phyloP scores from a whole-genome alignment of 37 sponge, comb jelly and placozoan genomes.

The Diacarnus erythraeanus region DNA sequence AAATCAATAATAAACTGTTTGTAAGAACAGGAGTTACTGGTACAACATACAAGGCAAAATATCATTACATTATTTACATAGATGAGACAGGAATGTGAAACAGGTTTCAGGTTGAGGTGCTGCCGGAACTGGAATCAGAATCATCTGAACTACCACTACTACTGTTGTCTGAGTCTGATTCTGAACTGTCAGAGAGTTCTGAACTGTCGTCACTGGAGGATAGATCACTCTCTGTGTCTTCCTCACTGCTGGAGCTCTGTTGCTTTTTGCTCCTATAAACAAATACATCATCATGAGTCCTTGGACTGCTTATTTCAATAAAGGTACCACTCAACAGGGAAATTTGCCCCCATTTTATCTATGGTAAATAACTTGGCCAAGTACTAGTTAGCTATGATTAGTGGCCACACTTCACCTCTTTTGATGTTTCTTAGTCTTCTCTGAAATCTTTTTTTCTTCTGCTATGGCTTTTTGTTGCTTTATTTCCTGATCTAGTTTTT shows the following conservation, averaged over 20 bases:
- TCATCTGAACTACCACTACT: neutral
- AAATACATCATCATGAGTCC: neutral
- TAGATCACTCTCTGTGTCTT: constrained; percentile 22
- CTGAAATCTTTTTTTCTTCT: constrained; percentile 15
- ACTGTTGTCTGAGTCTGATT: constrained; percentile 16
- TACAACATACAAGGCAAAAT: too few species aligned
- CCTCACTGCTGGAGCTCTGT: constrained; percentile 10
- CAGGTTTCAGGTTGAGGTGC: too few species aligned
- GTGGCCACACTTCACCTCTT: too few species aligned
- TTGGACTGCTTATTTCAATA: too few species aligned
- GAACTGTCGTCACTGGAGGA: constrained; percentile 12
- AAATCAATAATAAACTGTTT: neutral
- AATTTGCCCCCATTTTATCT: too few species aligned
- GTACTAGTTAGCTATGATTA: too few species aligned
- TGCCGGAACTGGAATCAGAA: neutral
- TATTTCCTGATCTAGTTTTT: neutral
- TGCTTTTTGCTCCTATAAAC: neutral
- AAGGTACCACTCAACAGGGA: too few species aligned
- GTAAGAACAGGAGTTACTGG: neutral
- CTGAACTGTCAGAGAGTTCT: neutral
- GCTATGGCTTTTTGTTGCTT: neutral
- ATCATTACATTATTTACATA: too few species aligned
- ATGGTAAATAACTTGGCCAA: too few species aligned
- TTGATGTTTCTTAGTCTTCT: neutral
- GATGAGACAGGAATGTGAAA: too few species aligned